phyloP scores from a whole-genome alignment of 1,140 invertebrate genomes.

The Teleogryllus occipitalis region DNA sequence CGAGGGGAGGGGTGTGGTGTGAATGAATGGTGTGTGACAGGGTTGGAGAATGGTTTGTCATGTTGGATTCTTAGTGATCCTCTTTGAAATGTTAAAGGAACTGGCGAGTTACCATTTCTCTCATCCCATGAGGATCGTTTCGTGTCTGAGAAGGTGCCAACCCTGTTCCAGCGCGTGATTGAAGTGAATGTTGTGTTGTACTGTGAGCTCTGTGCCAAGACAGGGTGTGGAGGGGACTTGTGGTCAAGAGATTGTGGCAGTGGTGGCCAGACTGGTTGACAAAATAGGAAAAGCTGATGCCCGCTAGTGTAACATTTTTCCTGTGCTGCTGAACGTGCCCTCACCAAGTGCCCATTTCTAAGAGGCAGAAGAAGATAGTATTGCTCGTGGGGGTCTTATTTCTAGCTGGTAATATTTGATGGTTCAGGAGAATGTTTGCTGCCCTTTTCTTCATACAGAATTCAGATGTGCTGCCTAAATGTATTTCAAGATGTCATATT shows the following conservation, averaged over 20 bases:
- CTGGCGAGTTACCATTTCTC: neutral
- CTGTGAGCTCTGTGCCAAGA: neutral
- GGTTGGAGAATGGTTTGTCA: neutral
- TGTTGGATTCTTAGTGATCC: neutral
- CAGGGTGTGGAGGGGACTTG: constrained; percentile 14
- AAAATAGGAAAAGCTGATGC: constrained; percentile 22
- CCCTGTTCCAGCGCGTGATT: neutral
- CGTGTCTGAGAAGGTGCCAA: neutral
- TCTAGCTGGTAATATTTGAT: no score
- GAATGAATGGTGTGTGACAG: neutral
- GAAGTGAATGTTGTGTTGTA: neutral
- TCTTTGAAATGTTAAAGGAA: constrained; percentile 1
- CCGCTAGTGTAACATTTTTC: constrained; percentile 11
- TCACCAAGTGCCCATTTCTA: neutral
- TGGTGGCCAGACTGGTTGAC: constrained; percentile 21
- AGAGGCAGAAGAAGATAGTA: neutral
- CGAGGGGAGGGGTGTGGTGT: neutral
- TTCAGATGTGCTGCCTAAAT: no score
- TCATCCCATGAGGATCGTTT: neutral
- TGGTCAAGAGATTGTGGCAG: constrained; percentile 15
- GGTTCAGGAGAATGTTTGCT: no score
- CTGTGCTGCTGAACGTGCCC: neutral
- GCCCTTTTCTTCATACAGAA: no score
- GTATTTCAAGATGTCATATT: no score
- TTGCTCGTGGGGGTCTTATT: no score